Percentiles rank a stretch among this genome's conserved stretches.
These are phyloP conservation scores for Amphibalanus amphitrite DNA, from an alignment of 1,140 invertebrate genomes.

Conservation along the genomic window DNA sequence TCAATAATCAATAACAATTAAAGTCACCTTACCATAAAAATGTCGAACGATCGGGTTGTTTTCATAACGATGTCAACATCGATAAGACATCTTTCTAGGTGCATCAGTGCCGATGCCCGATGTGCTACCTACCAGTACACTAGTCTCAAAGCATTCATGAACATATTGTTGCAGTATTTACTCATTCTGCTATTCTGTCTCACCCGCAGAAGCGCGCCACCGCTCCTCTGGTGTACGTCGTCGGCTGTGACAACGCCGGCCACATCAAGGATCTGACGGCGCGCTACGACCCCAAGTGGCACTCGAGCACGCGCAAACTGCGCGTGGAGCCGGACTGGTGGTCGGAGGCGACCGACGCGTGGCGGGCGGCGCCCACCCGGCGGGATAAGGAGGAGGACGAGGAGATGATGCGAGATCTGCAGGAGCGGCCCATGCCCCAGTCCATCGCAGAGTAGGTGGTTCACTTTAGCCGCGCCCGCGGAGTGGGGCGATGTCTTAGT, in stretches of 20 bases:
- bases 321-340: conserved; percentile 62
- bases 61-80: too few species aligned
- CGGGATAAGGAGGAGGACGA: conserved; percentile 62
- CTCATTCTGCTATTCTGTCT: neutral
- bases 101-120: too few species aligned
- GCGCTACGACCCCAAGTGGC: conserved; percentile 68
- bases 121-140: too few species aligned
- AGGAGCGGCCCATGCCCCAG: conserved; percentile 58
- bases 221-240: conserved; percentile 52
- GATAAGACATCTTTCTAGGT: too few species aligned
- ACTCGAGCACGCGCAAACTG: conserved; percentile 57
- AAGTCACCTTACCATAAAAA: too few species aligned
- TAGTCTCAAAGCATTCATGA: too few species aligned
- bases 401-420: conserved; percentile 45
- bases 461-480: too few species aligned
- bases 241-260: conserved; percentile 60
- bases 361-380: conserved; percentile 31
- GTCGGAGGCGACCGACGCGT: conserved; percentile 44
- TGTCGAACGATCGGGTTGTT: too few species aligned
- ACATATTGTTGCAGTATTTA: too few species aligned
- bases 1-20: too few species aligned
- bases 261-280: conserved; percentile 73
- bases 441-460: conserved; percentile 42
- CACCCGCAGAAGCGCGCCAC: neutral
- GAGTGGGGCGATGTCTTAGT: too few species aligned